Percentiles rank a stretch among this genome's conserved stretches.
Conservation (phyloP, 2,113 vertebrate genomes). For the Leuciscus idus region DNA sequence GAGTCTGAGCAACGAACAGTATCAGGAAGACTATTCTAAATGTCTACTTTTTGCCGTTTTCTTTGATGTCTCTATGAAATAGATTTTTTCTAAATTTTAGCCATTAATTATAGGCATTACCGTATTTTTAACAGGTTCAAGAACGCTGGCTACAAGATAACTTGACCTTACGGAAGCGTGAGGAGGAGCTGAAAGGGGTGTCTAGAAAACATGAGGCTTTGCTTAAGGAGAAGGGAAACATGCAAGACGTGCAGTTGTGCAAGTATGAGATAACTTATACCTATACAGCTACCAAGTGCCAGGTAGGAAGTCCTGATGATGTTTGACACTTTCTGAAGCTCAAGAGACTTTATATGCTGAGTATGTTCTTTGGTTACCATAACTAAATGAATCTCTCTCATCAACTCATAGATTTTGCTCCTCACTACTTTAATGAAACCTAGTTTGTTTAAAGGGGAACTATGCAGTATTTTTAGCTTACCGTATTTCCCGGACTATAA, state of each 20-base stretch:
- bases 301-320: background rate
- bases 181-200: slow-evolving; percentile 89
- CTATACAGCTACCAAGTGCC: background rate
- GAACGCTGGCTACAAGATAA: slow-evolving; percentile 97
- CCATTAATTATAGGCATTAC: no score
- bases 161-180: slow-evolving; percentile 88
- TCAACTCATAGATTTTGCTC: no score
- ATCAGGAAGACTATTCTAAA: no score
- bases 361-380: background rate
- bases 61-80: no score
- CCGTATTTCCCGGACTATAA: no score
- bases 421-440: no score
- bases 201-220: slow-evolving; percentile 78
- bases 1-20: no score
- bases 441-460: no score
- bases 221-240: slow-evolving; percentile 89
- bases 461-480: no score
- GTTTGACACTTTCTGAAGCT: background rate
- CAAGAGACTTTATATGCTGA: background rate
- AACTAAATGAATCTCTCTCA: no score
- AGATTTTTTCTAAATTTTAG: background rate
- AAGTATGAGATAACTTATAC: slow-evolving; percentile 74
- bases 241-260: slow-evolving; percentile 88
- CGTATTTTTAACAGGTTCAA: slow-evolving; percentile 78
- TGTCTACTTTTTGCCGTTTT: no score